A percentile compares a stretch with the other conserved stretches of the same genome.
These are phyloP conservation scores for Isichthys henryi DNA, from an alignment of 2,113 vertebrate species.

Conservation along the genomic window DNA sequence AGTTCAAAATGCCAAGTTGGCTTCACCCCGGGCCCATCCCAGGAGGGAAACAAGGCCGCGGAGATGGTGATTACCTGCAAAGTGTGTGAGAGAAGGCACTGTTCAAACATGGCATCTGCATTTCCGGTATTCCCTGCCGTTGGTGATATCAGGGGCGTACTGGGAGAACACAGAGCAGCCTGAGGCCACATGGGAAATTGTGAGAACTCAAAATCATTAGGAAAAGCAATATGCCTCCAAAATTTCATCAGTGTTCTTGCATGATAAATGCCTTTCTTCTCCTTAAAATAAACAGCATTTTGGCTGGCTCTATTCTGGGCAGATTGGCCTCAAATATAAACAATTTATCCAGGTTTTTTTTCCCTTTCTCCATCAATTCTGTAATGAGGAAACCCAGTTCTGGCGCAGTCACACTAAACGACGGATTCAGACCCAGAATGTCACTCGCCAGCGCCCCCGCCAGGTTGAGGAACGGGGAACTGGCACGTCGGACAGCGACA, in stretches of 20 bases:
- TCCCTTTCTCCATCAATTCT: background rate
- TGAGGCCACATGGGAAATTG: conserved; percentile 34
- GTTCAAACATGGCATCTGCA: background rate
- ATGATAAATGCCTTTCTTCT: conserved; percentile 50
- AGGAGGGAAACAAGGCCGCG: background rate
- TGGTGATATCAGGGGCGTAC: background rate
- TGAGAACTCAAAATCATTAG: conserved; percentile 44
- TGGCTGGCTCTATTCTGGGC: conserved; percentile 23
- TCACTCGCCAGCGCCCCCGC: background rate
- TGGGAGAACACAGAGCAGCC: conserved; percentile 24
- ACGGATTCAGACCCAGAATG: background rate
- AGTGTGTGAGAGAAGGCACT: background rate
- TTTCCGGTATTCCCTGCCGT: background rate
- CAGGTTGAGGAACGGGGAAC: background rate
- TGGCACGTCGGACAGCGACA: background rate
- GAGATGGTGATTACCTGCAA: background rate
- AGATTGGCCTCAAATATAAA: conserved; percentile 8
- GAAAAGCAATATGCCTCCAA: conserved; percentile 47
- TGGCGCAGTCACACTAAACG: background rate
- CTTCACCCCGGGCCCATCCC: background rate
- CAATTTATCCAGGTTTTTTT: conserved; percentile 16
- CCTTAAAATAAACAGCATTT: conserved; percentile 28
- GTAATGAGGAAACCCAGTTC: background rate
- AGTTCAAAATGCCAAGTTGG: background rate
- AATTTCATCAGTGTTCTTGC: conserved; percentile 50